phyloP scores from a whole-genome alignment of 2,888 invertebrate species.

The Cremastobaeus sp. region DNA sequence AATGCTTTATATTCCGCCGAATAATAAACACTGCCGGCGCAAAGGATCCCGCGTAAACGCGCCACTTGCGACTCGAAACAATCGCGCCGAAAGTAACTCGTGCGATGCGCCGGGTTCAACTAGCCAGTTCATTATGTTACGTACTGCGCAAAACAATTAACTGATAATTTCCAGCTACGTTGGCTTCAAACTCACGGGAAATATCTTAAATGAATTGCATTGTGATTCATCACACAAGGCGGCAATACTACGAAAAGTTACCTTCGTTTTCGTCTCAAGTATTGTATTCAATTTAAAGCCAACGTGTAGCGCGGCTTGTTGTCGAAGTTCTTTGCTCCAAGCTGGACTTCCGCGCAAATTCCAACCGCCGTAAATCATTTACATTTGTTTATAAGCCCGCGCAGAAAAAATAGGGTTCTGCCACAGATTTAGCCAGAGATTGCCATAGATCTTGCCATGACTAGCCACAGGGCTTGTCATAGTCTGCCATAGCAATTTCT shows the following conservation, averaged over 20 bases:
- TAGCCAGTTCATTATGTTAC: constrained; percentile 24
- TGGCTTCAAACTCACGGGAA: constrained; percentile 4
- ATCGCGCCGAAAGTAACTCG: no score
- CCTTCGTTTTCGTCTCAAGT: constrained; percentile 46
- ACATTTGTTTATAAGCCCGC: no score
- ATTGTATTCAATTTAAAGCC: constrained; percentile 51
- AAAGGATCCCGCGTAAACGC: no score
- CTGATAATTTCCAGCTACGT: no score
- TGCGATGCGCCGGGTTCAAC: constrained; percentile 12
- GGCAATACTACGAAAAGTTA: constrained; percentile 37
- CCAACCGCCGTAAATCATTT: constrained; percentile 44
- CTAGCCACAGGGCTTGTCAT: no score
- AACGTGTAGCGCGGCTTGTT: constrained; percentile 51
- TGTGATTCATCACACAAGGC: constrained; percentile 16
- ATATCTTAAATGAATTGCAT: constrained; percentile 24
- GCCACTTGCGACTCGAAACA: no score
- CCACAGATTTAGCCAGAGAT: no score
- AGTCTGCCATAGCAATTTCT: no score
- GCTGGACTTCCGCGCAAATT: constrained; percentile 35
- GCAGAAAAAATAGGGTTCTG: constrained; percentile 21
- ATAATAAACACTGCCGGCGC: no score
- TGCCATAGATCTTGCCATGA: no score
- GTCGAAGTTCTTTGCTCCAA: constrained; percentile 39
- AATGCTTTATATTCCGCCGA: no score
- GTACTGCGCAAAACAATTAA: no score